These are phyloP conservation scores for Sinotaia quadrata DNA, from an alignment of 2,888 invertebrate species.

Conservation along the genomic window DNA sequence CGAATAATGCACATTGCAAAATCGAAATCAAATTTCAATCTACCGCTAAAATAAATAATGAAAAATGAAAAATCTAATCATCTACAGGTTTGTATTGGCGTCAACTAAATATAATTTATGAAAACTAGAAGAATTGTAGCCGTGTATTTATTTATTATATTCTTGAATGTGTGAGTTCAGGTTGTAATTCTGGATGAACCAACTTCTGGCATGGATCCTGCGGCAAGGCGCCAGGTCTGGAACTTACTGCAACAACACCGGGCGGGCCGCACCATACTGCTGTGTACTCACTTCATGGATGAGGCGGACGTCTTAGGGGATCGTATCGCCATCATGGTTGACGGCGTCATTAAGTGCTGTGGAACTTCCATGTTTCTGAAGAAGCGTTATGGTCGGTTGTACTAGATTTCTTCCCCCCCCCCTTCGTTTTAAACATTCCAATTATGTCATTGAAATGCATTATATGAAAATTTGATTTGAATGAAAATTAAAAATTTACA, in stretches of 20 bases:
- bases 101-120: too few species aligned
- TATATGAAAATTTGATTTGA: too few species aligned
- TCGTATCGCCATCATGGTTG: constrained; percentile 89
- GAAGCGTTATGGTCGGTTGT: constrained; percentile 81
- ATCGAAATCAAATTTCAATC: too few species aligned
- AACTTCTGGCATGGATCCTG: constrained; percentile 75
- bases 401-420: too few species aligned
- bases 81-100: background rate
- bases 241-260: constrained; percentile 80
- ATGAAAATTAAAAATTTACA: background rate
- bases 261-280: constrained; percentile 82
- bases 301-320: constrained; percentile 91
- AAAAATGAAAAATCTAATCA: too few species aligned
- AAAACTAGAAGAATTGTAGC: too few species aligned
- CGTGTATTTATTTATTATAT: background rate
- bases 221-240: constrained; percentile 79
- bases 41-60: too few species aligned
- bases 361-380: constrained; percentile 84
- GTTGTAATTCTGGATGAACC: constrained; percentile 76
- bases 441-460: too few species aligned
- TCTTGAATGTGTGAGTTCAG: constrained; percentile 60
- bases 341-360: constrained; percentile 84
- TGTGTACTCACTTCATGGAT: constrained; percentile 89
- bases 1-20: too few species aligned
- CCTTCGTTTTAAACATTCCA: too few species aligned